Conservation (phyloP, 2,113 vertebrate species). For the Nettapus auritus region DNA sequence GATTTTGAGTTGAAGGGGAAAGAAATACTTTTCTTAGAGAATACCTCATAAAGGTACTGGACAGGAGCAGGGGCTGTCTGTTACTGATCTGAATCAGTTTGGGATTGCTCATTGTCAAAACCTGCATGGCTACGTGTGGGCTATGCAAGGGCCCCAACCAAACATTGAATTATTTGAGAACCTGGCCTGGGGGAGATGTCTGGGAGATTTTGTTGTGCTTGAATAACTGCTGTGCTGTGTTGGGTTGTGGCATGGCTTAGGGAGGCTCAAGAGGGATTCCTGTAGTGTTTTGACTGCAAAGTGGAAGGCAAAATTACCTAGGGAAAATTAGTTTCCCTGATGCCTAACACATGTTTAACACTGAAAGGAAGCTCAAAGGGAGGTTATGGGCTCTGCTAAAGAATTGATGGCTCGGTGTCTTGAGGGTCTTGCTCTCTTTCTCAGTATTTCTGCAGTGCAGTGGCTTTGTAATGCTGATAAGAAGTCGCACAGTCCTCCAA, state of each 20-base stretch:
- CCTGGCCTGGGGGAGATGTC: not conserved
- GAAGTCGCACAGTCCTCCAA: conserved; percentile 88
- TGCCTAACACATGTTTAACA: too few species aligned
- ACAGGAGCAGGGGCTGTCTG: not conserved
- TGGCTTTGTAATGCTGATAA: conserved; percentile 98
- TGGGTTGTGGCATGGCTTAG: not conserved
- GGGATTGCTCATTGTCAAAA: not conserved
- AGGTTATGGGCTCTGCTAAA: not conserved
- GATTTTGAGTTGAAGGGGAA: not conserved
- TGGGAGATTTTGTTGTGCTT: not conserved
- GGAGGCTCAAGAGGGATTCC: not conserved
- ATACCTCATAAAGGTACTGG: not conserved
- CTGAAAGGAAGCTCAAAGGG: not conserved
- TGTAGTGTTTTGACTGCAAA: not conserved
- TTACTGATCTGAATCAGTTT: not conserved
- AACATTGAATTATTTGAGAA: not conserved
- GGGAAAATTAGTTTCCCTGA: not conserved
- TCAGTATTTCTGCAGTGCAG: conserved; percentile 94
- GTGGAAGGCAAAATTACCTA: not conserved
- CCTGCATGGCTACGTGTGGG: not conserved
- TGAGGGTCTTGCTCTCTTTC: not conserved
- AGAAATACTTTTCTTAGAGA: not conserved
- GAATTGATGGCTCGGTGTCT: not conserved
- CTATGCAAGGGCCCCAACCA: not conserved
- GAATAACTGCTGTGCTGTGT: not conserved